Conservation (phyloP, 1,140 invertebrate genomes). For the Helicoverpa zea region DNA sequence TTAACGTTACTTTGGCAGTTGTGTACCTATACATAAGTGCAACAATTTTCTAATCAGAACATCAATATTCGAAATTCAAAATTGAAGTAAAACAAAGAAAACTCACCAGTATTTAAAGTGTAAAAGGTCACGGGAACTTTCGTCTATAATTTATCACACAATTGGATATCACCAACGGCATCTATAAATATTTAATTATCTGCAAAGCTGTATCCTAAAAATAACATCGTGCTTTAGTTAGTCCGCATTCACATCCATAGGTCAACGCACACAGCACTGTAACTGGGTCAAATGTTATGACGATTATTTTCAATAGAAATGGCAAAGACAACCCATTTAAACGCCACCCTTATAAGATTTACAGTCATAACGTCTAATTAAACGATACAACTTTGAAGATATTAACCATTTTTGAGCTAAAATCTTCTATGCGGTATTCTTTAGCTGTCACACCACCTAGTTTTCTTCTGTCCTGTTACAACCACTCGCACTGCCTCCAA, state of each 20-base stretch:
- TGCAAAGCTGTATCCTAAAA: slow-evolving; percentile 85
- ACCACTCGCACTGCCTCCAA: slow-evolving; percentile 64
- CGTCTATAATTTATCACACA: slow-evolving; percentile 65
- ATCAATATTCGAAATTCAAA: slow-evolving; percentile 10
- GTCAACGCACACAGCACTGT: slow-evolving; percentile 81
- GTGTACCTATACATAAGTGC: not conserved
- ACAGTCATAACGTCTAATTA: slow-evolving; percentile 43
- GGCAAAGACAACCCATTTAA: slow-evolving; percentile 45
- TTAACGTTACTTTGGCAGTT: not conserved
- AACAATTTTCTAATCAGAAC: not conserved
- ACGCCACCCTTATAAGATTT: slow-evolving; percentile 33
- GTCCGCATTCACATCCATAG: slow-evolving; percentile 84
- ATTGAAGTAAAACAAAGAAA: slow-evolving; percentile 69
- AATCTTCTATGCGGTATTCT: slow-evolving; percentile 77
- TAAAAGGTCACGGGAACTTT: slow-evolving; percentile 63
- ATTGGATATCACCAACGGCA: slow-evolving; percentile 73
- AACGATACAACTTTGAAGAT: slow-evolving; percentile 13
- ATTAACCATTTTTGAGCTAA: slow-evolving; percentile 50
- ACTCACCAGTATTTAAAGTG: slow-evolving; percentile 70
- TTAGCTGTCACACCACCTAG: slow-evolving; percentile 75
- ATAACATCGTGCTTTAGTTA: slow-evolving; percentile 81
- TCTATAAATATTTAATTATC: slow-evolving; percentile 86
- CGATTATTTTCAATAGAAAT: slow-evolving; percentile 66
- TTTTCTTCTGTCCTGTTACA: slow-evolving; percentile 72
- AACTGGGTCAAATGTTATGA: slow-evolving; percentile 84